These are phyloP conservation scores for Notolepis coatsorum DNA, from an alignment of 2,797 vertebrate species.

Conservation along the genomic window DNA sequence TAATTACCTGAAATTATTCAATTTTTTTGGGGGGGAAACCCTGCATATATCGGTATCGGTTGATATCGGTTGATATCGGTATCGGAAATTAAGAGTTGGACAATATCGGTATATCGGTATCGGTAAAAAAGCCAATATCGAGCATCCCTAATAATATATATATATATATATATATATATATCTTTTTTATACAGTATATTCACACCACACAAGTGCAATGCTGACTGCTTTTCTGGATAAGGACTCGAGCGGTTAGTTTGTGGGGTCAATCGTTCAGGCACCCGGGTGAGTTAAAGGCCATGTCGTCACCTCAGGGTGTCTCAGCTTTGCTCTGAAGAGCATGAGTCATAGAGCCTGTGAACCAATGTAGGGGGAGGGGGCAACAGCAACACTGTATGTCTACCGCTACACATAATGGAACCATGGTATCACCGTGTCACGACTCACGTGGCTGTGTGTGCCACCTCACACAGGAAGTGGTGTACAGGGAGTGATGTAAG, in stretches of 20 bases:
- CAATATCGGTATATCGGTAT: too few relatives aligned
- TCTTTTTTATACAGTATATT: too few relatives aligned
- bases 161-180: too few relatives aligned
- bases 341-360: conserved; percentile 43
- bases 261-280: conserved; percentile 6
- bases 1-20: too few relatives aligned
- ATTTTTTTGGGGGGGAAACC: too few relatives aligned
- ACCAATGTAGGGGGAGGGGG: conserved; percentile 21
- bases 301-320: conserved; percentile 29
- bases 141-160: too few relatives aligned
- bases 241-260: conserved; percentile 7
- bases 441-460: not conserved
- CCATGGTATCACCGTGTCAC: too few relatives aligned
- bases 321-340: conserved; percentile 40
- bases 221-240: not conserved
- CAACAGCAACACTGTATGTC: not conserved
- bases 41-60: too few relatives aligned
- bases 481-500: too few relatives aligned
- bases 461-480: not conserved
- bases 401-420: not conserved
- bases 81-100: too few relatives aligned
- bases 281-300: conserved; percentile 22
- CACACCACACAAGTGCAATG: not conserved
- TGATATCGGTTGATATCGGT: too few relatives aligned
- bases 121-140: too few relatives aligned